Percentiles rank a stretch among this genome's conserved stretches.
Conservation (phyloP, 2,888 invertebrate species). For the Antitype chi region DNA sequence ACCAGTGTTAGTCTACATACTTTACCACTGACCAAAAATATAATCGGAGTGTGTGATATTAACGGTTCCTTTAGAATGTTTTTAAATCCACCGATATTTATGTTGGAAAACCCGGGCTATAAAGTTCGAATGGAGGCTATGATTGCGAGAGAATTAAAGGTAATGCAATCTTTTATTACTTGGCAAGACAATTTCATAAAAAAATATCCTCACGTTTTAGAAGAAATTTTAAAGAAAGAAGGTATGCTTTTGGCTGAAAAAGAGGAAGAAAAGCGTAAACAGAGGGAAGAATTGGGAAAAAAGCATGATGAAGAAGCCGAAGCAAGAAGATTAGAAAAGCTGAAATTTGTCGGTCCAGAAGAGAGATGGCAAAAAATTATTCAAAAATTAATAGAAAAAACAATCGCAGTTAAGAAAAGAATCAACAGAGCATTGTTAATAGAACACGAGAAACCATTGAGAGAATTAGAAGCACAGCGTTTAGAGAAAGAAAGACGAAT, state of each 20-base stretch:
- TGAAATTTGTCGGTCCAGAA: conserved; percentile 84
- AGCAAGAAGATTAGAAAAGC: conserved; percentile 83
- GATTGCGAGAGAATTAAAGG: conserved; percentile 88
- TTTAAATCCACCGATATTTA: conserved; percentile 89
- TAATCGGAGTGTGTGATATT: conserved; percentile 92
- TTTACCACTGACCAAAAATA: conserved; percentile 89
- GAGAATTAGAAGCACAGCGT: conserved; percentile 90
- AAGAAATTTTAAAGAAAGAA: conserved; percentile 85
- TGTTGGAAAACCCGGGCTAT: conserved; percentile 84
- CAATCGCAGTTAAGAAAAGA: conserved; percentile 92
- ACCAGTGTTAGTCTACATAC: conserved; percentile 92
- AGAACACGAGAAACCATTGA: conserved; percentile 91
- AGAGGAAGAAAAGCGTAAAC: conserved; percentile 82
- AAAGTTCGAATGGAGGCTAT: conserved; percentile 83
- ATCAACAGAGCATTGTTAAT: conserved; percentile 91
- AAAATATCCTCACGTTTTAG: conserved; percentile 80
- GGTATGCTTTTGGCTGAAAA: conserved; percentile 84
- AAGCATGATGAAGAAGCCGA: conserved; percentile 88
- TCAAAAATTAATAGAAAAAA: conserved; percentile 91
- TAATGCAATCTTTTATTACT: conserved; percentile 86
- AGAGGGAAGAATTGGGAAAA: conserved; percentile 85
- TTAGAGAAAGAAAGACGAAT: conserved; percentile 90
- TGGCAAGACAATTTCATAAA: conserved; percentile 92
- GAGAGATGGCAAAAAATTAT: conserved; percentile 92
- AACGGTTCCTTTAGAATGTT: conserved; percentile 93